A percentile compares a stretch with the other conserved stretches of the same genome.
phyloP scores from a whole-genome alignment of 2,888 invertebrate genomes.

The Metellina segmentata region DNA sequence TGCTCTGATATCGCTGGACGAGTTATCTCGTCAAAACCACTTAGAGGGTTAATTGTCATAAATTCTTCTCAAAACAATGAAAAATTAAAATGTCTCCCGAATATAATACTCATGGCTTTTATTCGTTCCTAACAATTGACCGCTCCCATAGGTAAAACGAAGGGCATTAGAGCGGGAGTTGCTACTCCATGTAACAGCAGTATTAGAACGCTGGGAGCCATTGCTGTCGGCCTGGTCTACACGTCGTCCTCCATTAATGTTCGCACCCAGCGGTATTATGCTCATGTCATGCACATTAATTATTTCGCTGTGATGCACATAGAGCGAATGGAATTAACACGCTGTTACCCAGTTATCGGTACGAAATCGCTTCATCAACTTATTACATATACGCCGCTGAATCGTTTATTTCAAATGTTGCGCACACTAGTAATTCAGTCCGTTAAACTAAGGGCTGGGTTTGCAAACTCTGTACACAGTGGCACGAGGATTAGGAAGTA shows the following conservation, averaged over 20 bases:
- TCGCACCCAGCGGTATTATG: slow-evolving; percentile 57
- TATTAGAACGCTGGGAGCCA: neutral
- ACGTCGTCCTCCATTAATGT: slow-evolving; percentile 14
- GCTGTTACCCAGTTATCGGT: slow-evolving; percentile 46
- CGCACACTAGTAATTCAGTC: no score
- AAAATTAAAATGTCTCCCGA: no score
- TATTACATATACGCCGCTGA: slow-evolving; percentile 23
- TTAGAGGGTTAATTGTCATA: no score
- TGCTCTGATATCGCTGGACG: no score
- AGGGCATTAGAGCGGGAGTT: neutral
- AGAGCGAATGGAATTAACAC: slow-evolving; percentile 43
- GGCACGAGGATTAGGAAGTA: no score
- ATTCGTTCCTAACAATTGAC: neutral
- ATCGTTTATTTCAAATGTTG: neutral
- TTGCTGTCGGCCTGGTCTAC: slow-evolving; percentile 19
- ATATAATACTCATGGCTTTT: no score
- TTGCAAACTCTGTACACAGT: no score
- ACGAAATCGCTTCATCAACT: slow-evolving; percentile 38
- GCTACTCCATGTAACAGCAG: neutral
- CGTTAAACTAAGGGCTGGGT: no score
- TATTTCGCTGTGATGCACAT: slow-evolving; percentile 37
- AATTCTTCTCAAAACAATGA: no score
- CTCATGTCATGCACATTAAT: slow-evolving; percentile 63
- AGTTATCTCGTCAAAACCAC: no score
- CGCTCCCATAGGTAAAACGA: neutral